These are phyloP conservation scores for Oncorhynchus kisutch DNA, from an alignment of 2,113 vertebrate genomes.

Conservation along the genomic window DNA sequence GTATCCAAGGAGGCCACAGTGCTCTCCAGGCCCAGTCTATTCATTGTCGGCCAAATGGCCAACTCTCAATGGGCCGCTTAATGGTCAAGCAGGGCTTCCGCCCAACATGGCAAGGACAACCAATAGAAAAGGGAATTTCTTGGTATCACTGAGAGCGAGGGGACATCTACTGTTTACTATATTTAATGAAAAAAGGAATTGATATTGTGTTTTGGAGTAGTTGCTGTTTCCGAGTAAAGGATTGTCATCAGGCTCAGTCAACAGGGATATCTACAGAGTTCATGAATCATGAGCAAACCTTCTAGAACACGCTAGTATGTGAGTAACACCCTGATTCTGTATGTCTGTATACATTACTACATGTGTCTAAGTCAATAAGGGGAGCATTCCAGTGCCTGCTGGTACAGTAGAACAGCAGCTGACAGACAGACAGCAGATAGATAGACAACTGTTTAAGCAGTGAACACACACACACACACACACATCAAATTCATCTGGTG, in stretches of 20 bases:
- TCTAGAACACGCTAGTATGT: too few species aligned
- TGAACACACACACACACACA: not conserved
- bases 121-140: conserved; percentile 50
- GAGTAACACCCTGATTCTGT: not conserved
- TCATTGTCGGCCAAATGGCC: conserved; percentile 63
- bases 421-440: conserved; percentile 44
- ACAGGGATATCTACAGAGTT: too few species aligned
- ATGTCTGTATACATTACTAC: conserved; percentile 2
- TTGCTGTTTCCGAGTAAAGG: not conserved
- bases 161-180: not conserved
- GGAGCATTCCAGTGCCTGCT: conserved; percentile 64
- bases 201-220: not conserved
- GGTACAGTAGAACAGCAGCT: conserved; percentile 57
- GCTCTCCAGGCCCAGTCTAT: conserved; percentile 51
- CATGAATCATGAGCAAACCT: too few species aligned
- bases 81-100: conserved; percentile 59
- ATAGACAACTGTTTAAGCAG: conserved; percentile 42
- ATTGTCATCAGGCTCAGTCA: too few species aligned
- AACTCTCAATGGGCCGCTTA: conserved; percentile 58
- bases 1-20: conserved; percentile 63
- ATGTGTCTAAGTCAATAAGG: conserved; percentile 33
- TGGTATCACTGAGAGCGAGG: conserved; percentile 34
- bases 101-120: conserved; percentile 52
- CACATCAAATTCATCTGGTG: not conserved
- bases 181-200: not conserved